These are phyloP conservation scores for Butorides virescens DNA, from an alignment of 2,113 vertebrate genomes.

Conservation along the genomic window DNA sequence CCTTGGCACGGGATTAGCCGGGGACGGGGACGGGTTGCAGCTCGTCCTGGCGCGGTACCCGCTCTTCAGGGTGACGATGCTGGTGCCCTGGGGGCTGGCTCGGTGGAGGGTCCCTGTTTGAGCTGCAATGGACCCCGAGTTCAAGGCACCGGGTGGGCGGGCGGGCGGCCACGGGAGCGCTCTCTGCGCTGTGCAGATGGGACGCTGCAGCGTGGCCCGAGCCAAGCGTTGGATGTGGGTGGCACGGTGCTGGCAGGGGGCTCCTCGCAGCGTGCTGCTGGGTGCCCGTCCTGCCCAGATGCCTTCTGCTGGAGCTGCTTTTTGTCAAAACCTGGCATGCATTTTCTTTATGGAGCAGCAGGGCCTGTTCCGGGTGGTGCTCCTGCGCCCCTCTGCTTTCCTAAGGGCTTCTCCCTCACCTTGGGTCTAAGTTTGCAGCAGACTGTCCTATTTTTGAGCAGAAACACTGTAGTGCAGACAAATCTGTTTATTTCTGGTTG, in stretches of 20 bases:
- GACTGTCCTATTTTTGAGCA: background rate
- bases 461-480: background rate
- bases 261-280: background rate
- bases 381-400: background rate
- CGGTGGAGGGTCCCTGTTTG: background rate
- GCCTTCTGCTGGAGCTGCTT: background rate
- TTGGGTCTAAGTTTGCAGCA: background rate
- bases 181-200: background rate
- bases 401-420: background rate
- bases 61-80: background rate
- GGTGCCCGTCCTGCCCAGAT: background rate
- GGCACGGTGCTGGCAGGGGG: background rate
- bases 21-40: background rate
- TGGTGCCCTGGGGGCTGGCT: background rate
- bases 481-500: background rate
- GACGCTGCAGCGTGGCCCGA: background rate
- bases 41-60: background rate
- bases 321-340: background rate
- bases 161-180: background rate
- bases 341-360: background rate
- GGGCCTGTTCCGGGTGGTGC: background rate
- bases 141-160: background rate
- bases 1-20: background rate
- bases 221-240: background rate
- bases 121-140: fast-evolving